Percentiles rank a stretch among this genome's conserved stretches.
Evolutionary conservation across 2,797 vertebrate species (phyloP).

Genomic region (Anas georgica): DNA sequence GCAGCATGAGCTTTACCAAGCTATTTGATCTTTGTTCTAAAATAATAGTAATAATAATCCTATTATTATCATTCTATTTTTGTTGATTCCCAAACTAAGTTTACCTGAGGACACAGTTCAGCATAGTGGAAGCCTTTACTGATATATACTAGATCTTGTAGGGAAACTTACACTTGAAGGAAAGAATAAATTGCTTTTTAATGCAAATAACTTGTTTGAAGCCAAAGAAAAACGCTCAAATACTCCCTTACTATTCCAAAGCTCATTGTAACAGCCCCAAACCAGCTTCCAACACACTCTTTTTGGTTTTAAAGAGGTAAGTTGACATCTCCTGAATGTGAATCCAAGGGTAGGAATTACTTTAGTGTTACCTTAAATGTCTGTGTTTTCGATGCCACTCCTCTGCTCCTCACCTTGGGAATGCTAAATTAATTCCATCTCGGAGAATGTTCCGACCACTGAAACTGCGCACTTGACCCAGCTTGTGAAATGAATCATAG

Average conservation of each 20-base stretch:
- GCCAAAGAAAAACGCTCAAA: background rate
- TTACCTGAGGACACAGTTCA: background rate
- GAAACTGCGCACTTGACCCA: conserved; percentile 72
- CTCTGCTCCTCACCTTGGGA: conserved; percentile 65
- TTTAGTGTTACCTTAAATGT: conserved; percentile 61
- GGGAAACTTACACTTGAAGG: background rate
- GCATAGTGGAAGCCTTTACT: background rate
- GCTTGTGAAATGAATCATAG: conserved; percentile 74
- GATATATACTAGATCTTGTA: background rate
- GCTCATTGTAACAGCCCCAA: background rate
- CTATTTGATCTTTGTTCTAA: background rate
- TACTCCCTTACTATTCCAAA: background rate
- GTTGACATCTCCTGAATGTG: conserved; percentile 1
- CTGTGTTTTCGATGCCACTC: conserved; percentile 52
- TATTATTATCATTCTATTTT: background rate
- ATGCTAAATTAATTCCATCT: conserved; percentile 64
- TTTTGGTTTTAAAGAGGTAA: conserved; percentile 14
- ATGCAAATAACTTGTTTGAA: conserved; percentile 26
- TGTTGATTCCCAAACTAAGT: background rate
- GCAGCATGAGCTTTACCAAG: background rate
- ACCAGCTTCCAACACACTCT: background rate
- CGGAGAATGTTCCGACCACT: conserved; percentile 67
- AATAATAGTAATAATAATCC: background rate
- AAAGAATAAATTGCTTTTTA: background rate
- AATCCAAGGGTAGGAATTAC: background rate